Percentiles rank a stretch among this genome's conserved stretches.
Conservation (phyloP, 1,140 invertebrate genomes). For the Portunus trituberculatus region DNA sequence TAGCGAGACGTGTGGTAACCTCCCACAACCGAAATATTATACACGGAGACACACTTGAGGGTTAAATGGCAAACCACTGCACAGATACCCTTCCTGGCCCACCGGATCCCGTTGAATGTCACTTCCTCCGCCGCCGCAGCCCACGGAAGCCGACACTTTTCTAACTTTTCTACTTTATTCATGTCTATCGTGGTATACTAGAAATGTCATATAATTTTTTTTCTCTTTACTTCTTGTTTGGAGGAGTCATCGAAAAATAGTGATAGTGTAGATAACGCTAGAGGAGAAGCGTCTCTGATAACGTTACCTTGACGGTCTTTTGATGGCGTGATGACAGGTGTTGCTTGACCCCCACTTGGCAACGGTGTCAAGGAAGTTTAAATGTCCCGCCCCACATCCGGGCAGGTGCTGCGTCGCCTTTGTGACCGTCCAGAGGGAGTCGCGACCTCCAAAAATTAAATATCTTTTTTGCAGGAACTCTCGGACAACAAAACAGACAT, state of each 20-base stretch:
- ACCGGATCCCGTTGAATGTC: conserved; percentile 45
- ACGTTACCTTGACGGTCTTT: neutral
- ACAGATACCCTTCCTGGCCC: neutral
- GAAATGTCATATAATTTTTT: neutral
- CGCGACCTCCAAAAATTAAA: neutral
- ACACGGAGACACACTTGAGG: neutral
- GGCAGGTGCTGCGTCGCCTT: conserved; percentile 47
- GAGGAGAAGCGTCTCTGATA: neutral
- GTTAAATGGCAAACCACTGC: conserved; percentile 54
- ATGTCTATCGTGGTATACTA: neutral
- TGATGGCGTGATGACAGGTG: conserved; percentile 37
- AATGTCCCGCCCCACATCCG: conserved; percentile 62
- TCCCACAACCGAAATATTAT: neutral
- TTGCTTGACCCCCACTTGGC: neutral
- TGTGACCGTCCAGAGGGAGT: neutral
- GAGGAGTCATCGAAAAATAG: neutral
- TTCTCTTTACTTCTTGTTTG: neutral
- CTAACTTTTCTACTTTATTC: neutral
- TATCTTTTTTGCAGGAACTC: neutral
- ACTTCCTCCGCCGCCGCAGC: conserved; percentile 31
- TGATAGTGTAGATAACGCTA: neutral
- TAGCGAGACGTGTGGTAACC: neutral
- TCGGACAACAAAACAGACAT: neutral
- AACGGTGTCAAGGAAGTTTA: conserved; percentile 54
- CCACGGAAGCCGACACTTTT: neutral